These are phyloP conservation scores for Hemicentrotus pulcherrimus DNA, from an alignment of 35 echinoderm and acorn worm species.

Conservation along the genomic window DNA sequence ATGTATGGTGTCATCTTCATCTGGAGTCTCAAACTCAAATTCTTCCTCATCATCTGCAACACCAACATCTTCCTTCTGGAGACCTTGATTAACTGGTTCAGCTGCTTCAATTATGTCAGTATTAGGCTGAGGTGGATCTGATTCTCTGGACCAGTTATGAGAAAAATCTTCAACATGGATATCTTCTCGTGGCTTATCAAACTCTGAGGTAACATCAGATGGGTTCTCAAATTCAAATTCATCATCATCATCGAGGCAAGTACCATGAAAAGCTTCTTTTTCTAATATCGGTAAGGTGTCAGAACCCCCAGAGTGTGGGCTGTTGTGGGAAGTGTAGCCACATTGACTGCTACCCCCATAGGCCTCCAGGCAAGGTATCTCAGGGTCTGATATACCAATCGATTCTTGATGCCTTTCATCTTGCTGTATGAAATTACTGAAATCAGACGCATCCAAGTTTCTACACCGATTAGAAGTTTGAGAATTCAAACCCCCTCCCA, in stretches of 20 bases:
- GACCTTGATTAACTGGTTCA: not conserved
- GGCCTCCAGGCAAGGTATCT: not conserved
- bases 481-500: not conserved
- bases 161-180: not conserved
- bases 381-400: not conserved
- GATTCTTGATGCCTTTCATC: not conserved
- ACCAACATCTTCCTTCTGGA: not conserved
- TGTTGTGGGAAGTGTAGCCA: not conserved
- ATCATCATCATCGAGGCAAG: not conserved
- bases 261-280: not conserved
- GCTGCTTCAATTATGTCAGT: not conserved
- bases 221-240: slow-evolving; percentile 2
- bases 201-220: not conserved
- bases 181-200: not conserved
- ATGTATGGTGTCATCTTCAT: not conserved
- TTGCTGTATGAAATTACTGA: not conserved
- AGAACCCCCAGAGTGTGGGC: not conserved
- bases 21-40: slow-evolving; percentile 34
- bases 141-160: not conserved
- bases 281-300: not conserved
- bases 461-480: not conserved
- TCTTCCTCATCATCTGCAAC: slow-evolving; percentile 22
- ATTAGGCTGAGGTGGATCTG: not conserved
- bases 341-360: not conserved
- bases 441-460: not conserved